A percentile compares a stretch with the other conserved stretches of the same genome.
phyloP scores from a whole-genome alignment of 2,113 vertebrate genomes.

The Mobula hypostoma region DNA sequence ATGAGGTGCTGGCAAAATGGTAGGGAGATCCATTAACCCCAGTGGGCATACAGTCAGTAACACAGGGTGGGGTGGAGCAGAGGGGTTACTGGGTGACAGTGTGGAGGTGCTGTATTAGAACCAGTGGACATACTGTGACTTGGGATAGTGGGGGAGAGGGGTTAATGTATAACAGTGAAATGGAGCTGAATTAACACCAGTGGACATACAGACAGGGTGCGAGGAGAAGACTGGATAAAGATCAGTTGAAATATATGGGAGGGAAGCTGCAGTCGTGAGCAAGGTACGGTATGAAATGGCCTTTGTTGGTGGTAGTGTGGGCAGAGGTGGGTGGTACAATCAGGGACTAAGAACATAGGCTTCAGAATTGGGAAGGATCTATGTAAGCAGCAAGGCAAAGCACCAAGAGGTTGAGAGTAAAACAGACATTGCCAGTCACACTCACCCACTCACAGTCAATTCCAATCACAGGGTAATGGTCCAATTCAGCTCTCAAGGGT shows the following conservation, averaged over 20 bases:
- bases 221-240: too few relatives aligned
- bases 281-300: too few relatives aligned
- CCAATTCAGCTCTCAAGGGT: slow-evolving; percentile 66
- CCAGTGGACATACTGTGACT: not conserved
- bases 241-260: too few relatives aligned
- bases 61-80: not conserved
- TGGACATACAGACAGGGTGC: too few relatives aligned
- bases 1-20: not conserved
- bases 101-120: not conserved
- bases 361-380: too few relatives aligned
- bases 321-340: too few relatives aligned
- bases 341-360: too few relatives aligned
- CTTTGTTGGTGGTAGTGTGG: too few relatives aligned
- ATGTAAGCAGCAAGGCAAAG: not conserved
- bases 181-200: not conserved
- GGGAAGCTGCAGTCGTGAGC: too few relatives aligned
- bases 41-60: not conserved
- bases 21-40: not conserved
- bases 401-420: too few relatives aligned
- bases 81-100: not conserved
- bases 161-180: not conserved
- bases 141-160: not conserved
- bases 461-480: slow-evolving; percentile 75
- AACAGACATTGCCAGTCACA: slow-evolving; percentile 35
- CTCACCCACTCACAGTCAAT: slow-evolving; percentile 98